phyloP scores from a whole-genome alignment of 2,797 vertebrate genomes.

The Dallia pectoralis region DNA sequence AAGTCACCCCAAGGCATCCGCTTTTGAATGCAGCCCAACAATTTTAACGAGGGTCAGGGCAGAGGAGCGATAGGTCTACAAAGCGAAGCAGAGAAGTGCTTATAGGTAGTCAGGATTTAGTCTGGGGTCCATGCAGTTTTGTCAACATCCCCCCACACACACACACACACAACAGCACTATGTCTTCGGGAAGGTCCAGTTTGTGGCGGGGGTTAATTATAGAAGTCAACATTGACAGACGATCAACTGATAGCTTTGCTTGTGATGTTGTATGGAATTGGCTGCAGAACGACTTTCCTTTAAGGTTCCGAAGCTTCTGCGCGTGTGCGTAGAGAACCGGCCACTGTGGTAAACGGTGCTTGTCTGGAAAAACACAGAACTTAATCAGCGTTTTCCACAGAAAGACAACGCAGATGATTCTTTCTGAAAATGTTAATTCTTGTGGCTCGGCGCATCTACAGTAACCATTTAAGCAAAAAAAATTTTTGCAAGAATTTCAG shows the following conservation, averaged over 20 bases:
- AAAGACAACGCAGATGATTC: no score
- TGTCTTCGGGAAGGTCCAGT: slow-evolving; percentile 36
- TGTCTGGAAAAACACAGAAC: no score
- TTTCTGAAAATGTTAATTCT: no score
- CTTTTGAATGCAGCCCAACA: slow-evolving; percentile 64
- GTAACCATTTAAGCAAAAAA: no score
- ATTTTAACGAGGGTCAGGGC: slow-evolving; percentile 63
- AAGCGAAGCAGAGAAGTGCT: slow-evolving; percentile 35
- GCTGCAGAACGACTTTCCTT: no score
- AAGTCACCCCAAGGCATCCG: slow-evolving; percentile 58
- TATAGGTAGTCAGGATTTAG: slow-evolving; percentile 45
- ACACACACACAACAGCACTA: slow-evolving; percentile 28
- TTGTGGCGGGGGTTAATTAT: slow-evolving; percentile 36
- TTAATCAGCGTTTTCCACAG: no score
- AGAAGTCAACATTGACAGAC: slow-evolving; percentile 26
- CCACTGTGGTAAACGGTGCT: no score
- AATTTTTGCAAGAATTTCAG: no score
- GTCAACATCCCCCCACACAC: slow-evolving; percentile 49
- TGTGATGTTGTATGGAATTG: not conserved
- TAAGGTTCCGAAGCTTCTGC: no score
- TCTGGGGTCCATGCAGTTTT: slow-evolving; percentile 31
- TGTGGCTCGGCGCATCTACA: no score
- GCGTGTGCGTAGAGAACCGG: no score
- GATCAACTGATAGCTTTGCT: slow-evolving; percentile 29
- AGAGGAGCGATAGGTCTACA: slow-evolving; percentile 32